A percentile compares a stretch with the other conserved stretches of the same genome.
Conservation (phyloP, 2,797 vertebrate genomes). For the Hapalemur alaotrensis region DNA sequence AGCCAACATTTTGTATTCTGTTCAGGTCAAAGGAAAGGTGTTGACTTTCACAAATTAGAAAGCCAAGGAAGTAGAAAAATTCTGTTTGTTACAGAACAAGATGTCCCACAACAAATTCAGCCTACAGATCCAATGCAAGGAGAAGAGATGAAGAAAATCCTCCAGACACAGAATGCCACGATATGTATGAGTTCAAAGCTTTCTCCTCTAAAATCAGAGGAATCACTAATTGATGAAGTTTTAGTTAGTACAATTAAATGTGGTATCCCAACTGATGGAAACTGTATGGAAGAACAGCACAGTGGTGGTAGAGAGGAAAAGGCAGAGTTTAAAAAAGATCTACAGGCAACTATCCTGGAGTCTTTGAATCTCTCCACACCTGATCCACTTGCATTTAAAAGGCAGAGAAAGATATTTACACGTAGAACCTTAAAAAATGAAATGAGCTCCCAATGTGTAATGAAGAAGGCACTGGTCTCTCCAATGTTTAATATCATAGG, state of each 20-base stretch:
- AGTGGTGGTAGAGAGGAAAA: not conserved
- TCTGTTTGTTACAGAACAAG: not conserved
- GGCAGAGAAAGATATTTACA: not conserved
- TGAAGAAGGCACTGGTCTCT: not conserved
- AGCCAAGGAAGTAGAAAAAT: not conserved
- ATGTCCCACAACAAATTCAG: not conserved
- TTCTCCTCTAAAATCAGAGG: not conserved
- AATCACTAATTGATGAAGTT: not conserved
- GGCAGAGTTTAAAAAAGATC: not conserved
- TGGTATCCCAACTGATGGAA: not conserved
- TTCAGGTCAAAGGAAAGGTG: not conserved
- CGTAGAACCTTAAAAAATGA: slow-evolving; percentile 13
- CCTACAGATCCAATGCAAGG: not conserved
- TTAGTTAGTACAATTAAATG: not conserved
- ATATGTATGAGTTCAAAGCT: not conserved
- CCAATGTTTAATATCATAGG: not conserved
- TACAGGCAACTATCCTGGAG: not conserved
- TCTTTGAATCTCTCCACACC: not conserved
- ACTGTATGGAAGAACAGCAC: not conserved
- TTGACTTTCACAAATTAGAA: not conserved
- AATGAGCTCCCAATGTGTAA: not conserved
- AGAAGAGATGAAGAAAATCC: not conserved
- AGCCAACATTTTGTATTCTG: slow-evolving; percentile 16
- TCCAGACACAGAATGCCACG: not conserved
- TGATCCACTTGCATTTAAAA: not conserved